Conservation (phyloP, 2,888 invertebrate species). For the Galeruca laticollis region DNA sequence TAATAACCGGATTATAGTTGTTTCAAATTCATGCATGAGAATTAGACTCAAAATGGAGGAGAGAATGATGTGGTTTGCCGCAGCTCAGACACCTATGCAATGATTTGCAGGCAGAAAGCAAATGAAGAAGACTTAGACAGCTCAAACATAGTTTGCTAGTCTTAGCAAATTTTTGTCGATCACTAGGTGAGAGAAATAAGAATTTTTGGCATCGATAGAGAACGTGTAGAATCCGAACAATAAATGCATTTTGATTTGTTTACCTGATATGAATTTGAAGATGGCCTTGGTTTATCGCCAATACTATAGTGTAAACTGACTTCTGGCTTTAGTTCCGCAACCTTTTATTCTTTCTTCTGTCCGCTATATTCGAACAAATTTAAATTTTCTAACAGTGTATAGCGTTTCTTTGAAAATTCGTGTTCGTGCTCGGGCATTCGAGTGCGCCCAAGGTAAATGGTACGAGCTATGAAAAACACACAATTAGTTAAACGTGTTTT, state of each 20-base stretch:
- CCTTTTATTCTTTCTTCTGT: slow-evolving; percentile 1
- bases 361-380: slow-evolving; percentile 7
- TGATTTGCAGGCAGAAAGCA: neutral
- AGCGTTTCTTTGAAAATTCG: slow-evolving; percentile 9
- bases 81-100: neutral
- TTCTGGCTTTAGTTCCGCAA: slow-evolving; percentile 5
- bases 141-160: neutral
- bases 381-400: slow-evolving; percentile 9
- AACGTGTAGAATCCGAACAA: neutral
- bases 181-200: neutral
- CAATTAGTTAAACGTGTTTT: too few relatives aligned
- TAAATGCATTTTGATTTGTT: neutral
- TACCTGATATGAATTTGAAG: neutral
- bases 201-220: neutral
- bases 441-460: too few relatives aligned
- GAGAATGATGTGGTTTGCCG: neutral
- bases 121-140: neutral
- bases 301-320: neutral
- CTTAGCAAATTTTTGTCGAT: neutral
- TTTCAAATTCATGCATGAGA: neutral
- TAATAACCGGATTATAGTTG: neutral
- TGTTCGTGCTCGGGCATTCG: too few relatives aligned
- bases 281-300: neutral
- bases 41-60: neutral
- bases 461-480: too few relatives aligned